Conservation (phyloP, 2,888 invertebrate genomes). For the Drosophila buzzatii region DNA sequence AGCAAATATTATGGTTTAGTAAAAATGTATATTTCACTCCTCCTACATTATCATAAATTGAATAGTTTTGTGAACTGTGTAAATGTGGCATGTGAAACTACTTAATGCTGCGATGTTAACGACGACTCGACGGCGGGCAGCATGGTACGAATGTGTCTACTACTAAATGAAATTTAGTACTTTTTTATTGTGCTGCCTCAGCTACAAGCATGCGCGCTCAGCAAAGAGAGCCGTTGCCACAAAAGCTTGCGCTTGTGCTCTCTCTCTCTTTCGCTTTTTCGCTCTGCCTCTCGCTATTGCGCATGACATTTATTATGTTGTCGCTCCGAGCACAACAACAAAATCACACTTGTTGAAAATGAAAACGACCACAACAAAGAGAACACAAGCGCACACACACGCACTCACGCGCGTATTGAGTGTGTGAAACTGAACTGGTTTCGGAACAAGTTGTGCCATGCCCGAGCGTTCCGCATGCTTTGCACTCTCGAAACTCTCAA, state of each 20-base stretch:
- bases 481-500: slow-evolving; percentile 52
- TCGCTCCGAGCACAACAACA: slow-evolving; percentile 70
- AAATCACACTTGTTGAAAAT: slow-evolving; percentile 82
- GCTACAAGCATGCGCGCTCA: slow-evolving; percentile 71
- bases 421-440: slow-evolving; percentile 67
- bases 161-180: slow-evolving; percentile 63
- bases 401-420: slow-evolving; percentile 12
- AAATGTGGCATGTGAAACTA: slow-evolving; percentile 8
- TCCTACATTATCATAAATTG: neutral
- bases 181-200: slow-evolving; percentile 50
- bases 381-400: slow-evolving; percentile 28
- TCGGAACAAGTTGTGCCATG: slow-evolving; percentile 31
- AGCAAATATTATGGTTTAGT: neutral
- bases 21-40: neutral
- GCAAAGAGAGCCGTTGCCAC: slow-evolving; percentile 46
- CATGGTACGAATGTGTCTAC: slow-evolving; percentile 41
- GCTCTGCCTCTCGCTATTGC: slow-evolving; percentile 26
- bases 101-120: slow-evolving; percentile 13
- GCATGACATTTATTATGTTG: slow-evolving; percentile 57
- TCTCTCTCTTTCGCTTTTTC: slow-evolving; percentile 15
- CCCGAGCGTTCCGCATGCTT: slow-evolving; percentile 29
- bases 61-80: neutral
- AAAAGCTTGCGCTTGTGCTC: slow-evolving; percentile 16
- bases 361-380: slow-evolving; percentile 69
- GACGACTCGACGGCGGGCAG: neutral